Conservation (phyloP, 2,797 vertebrate genomes). For the Bufotes viridis region DNA sequence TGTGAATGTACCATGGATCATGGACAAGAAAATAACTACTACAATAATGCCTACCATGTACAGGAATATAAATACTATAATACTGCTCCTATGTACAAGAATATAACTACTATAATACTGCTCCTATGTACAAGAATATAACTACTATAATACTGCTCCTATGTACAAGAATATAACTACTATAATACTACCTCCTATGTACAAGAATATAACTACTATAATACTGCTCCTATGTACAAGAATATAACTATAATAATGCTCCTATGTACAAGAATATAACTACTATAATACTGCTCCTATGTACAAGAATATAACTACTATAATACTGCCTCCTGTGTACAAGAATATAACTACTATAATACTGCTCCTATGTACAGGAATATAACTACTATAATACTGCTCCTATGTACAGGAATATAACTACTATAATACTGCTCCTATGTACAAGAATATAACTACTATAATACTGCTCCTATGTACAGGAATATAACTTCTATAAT, state of each 20-base stretch:
- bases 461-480: neutral
- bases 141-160: neutral
- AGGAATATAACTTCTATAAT: neutral
- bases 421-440: neutral
- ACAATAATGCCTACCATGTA: neutral
- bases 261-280: neutral
- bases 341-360: conserved; percentile 3
- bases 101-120: neutral
- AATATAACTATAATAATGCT: neutral
- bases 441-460: too few species aligned
- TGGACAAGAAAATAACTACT: too few species aligned
- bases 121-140: neutral
- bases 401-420: neutral
- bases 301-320: neutral
- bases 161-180: neutral
- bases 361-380: neutral
- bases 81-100: too few species aligned
- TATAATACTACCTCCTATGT: neutral
- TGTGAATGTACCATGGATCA: too few species aligned
- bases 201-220: neutral
- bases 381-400: conserved; percentile 11
- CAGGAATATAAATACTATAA: neutral
- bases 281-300: conserved; percentile 1
- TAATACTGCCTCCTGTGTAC: neutral
- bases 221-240: neutral